Evolutionary conservation across 1,140 invertebrate species (phyloP), one percentile per base, ranked within the genome.

Genomic region (Cylas formicarius): DNA sequence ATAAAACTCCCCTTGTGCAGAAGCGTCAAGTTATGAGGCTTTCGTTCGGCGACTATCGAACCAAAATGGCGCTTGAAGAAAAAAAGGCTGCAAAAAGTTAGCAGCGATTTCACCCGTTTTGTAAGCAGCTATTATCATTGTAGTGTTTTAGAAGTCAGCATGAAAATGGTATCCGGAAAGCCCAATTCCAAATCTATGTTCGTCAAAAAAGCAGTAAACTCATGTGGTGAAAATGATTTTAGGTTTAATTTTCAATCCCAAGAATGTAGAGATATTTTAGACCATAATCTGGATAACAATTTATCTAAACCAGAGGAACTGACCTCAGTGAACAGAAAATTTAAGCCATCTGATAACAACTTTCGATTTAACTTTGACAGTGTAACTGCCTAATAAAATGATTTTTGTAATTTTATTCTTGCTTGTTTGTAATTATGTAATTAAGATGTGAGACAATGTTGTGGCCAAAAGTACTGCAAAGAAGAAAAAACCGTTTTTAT

Each of bases 11-110:
- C 0, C 57, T 80, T 3, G 73, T 84, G 23, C 75, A 77, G 45
- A 86, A 86, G 48, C 70, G 81, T 24, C 82, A 84, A 60, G 57
- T 82, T 36, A 86, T 86, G 83, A 70, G 80, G 50, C 72, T 73
- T 7, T 74, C 76, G 4, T 79, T 84, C 58, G 83, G 82, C 2
- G 80, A 86, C 62, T 86, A 86, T 55, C 68, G 82, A 52, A 66
- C 72, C 8, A 83, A 83, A 65, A 86, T 86, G 82, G 68, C 70
- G n/a, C 70, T 73, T 0, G 81, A 85, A 53, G 78, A 82, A 48
- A 81, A 80, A 45, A 82, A 81, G 66, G 61, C 69, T 40, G 57
- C 56, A 6, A 72, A 73, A 63, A 58, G 66, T 63, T 58, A 45
- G 0, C 46, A 52, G 11, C 19, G 40, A 42, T 33, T 24, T 19